A percentile compares a stretch with the other conserved stretches of the same genome.
These are phyloP conservation scores for Sarcophaga carnaria DNA, from an alignment of 2,888 invertebrate genomes.

Conservation along the genomic window DNA sequence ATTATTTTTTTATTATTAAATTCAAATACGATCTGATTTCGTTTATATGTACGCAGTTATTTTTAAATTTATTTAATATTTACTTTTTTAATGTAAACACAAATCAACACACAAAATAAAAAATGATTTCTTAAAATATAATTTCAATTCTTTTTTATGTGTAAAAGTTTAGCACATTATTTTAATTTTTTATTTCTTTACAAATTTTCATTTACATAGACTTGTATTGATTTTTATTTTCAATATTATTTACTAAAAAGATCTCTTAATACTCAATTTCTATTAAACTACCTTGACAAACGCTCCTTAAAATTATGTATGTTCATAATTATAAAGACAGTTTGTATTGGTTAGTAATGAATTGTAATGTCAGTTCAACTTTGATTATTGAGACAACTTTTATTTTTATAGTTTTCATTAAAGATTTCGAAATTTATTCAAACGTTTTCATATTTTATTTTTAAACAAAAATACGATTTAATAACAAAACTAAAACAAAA, in stretches of 20 bases:
- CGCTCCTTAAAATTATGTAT: background rate
- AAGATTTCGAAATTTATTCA: conserved; percentile 36
- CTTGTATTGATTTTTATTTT: background rate
- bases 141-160: background rate
- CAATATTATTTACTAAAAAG: background rate
- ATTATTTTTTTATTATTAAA: too few relatives aligned
- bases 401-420: background rate
- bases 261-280: background rate
- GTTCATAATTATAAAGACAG: too few relatives aligned
- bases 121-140: background rate
- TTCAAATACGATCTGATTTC: too few relatives aligned
- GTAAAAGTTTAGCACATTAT: too few relatives aligned
- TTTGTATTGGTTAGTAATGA: too few relatives aligned
- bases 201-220: background rate
- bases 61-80: too few relatives aligned
- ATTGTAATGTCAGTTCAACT: background rate
- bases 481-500: conserved; percentile 45
- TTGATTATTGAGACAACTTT: conserved; percentile 22
- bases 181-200: background rate
- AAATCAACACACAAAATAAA: too few relatives aligned
- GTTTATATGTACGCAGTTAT: too few relatives aligned
- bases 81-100: too few relatives aligned
- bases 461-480: conserved; percentile 39
- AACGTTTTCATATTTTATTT: conserved; percentile 31
- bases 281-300: too few relatives aligned